phyloP scores from a whole-genome alignment of 2,113 vertebrate genomes.

The Eupsittula cactorum region DNA sequence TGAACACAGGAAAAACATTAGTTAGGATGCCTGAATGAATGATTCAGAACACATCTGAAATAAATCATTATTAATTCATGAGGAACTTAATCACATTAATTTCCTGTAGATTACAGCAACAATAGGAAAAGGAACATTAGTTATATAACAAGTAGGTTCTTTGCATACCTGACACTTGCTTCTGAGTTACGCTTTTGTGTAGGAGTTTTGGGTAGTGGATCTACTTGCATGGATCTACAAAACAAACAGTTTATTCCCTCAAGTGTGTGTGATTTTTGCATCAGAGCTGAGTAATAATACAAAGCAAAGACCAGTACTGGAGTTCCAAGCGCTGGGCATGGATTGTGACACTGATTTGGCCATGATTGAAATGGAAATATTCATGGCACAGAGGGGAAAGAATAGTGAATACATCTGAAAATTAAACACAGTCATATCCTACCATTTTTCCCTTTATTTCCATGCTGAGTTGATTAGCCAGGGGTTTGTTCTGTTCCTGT shows the following conservation, averaged over 20 bases:
- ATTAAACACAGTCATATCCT: not conserved
- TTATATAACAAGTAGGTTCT: not conserved
- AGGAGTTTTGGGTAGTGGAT: not conserved
- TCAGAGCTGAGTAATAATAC: not conserved
- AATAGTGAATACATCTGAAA: not conserved
- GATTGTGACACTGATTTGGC: not conserved
- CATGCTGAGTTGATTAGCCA: not conserved
- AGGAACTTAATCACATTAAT: not conserved
- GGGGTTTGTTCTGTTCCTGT: fast-evolving
- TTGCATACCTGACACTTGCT: not conserved
- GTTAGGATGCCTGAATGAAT: not conserved
- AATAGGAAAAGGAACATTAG: not conserved
- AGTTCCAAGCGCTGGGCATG: not conserved
- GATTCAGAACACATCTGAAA: not conserved
- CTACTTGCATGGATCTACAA: not conserved
- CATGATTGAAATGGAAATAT: not conserved
- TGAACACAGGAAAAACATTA: not conserved
- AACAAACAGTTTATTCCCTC: not conserved
- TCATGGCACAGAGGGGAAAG: not conserved
- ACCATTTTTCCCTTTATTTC: not conserved
- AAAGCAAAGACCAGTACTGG: not conserved
- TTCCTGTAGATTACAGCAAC: not conserved
- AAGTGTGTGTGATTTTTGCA: not conserved
- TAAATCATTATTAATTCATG: not conserved
- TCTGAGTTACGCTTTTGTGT: not conserved